Evolutionary conservation across 1,140 invertebrate species (phyloP), one percentile per base, ranked within the genome.

Genomic region (Reticulitermes speratus): DNA sequence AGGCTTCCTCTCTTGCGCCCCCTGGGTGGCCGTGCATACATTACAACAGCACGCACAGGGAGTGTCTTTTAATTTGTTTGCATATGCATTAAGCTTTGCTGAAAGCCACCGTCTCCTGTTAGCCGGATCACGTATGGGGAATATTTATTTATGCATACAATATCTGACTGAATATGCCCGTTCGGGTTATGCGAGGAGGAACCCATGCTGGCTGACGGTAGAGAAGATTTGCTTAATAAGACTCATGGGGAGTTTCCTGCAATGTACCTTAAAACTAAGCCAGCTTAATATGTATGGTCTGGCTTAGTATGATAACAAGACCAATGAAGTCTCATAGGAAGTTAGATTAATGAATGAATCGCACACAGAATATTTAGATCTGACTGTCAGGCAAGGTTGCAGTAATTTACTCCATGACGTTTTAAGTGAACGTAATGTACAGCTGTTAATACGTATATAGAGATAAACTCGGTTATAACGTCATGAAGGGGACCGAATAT

Each of bases 1-100:
- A 55, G 14, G 5, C 14, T 55, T 55, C 52, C 52, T 55, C 16
- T 55, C 52, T 6, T 55, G 52, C 19, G 52, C 19, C 65, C n/a
- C n/a, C 25, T n/a, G 65, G 25, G 65, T n/a, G n/a, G 65, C 25
- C 65, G 8, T 30, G 25, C 65, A 75, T 75, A 75, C 9, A n/a
- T 75, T 75, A 75, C 65, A 75, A 8, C 8, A 30, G 25, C 25
- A 75, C 65, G 25, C 65, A 11, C n/a, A 75, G 65, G 65, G 65
- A 75, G 65, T 30, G 65, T 75, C 65, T 75, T 75, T 75, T 75
- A 75, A 75, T 75, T 75, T 75, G 65, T 75, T 75, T 75, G 65
- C 65, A 75, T 75, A 75, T 75, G 65, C 65, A 75, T 75, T 75
- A 75, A 75, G 65, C 65, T 75, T 75, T 14, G n/a, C 25, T 6